phyloP scores from a whole-genome alignment of 2,113 vertebrate genomes.

The Tupaia chinensis region DNA sequence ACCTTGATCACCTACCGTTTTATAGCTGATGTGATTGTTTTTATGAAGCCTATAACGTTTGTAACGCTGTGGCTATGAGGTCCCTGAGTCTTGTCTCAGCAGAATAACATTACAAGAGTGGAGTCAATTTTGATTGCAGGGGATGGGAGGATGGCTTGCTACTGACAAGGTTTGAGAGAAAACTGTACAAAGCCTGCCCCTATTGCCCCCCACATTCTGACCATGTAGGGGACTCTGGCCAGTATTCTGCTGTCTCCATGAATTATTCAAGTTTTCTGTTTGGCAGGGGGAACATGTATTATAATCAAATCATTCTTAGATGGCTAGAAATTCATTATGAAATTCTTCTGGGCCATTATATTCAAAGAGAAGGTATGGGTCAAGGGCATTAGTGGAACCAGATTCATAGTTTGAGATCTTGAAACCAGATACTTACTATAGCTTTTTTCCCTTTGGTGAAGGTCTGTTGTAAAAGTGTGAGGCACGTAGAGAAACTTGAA shows the following conservation, averaged over 20 bases:
- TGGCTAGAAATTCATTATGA: slow-evolving; percentile 68
- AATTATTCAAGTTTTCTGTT: slow-evolving; percentile 78
- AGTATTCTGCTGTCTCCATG: slow-evolving; percentile 47
- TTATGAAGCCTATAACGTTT: slow-evolving; percentile 87
- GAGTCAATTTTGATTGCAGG: slow-evolving; percentile 80
- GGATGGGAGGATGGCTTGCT: slow-evolving; percentile 30
- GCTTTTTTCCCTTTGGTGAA: neutral
- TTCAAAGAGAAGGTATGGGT: slow-evolving; percentile 40
- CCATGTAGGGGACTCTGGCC: neutral
- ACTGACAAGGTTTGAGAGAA: slow-evolving; percentile 67
- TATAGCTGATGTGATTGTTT: slow-evolving; percentile 87
- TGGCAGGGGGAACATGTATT: slow-evolving; percentile 17
- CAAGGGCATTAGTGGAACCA: slow-evolving; percentile 63
- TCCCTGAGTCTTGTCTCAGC: slow-evolving; percentile 84
- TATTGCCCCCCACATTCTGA: neutral
- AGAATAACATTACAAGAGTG: slow-evolving; percentile 82
- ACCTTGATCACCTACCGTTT: slow-evolving; percentile 87
- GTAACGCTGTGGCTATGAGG: slow-evolving; percentile 83
- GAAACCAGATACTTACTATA: neutral
- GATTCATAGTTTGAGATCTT: slow-evolving; percentile 63
- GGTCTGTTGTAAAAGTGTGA: slow-evolving; percentile 33
- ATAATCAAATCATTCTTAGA: slow-evolving; percentile 49
- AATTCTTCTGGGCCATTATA: slow-evolving; percentile 54
- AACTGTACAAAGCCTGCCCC: slow-evolving; percentile 41
- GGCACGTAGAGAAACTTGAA: neutral